Evolutionary conservation across 2,113 vertebrate genomes (phyloP).

Genomic region (Planiliza haematocheilus): DNA sequence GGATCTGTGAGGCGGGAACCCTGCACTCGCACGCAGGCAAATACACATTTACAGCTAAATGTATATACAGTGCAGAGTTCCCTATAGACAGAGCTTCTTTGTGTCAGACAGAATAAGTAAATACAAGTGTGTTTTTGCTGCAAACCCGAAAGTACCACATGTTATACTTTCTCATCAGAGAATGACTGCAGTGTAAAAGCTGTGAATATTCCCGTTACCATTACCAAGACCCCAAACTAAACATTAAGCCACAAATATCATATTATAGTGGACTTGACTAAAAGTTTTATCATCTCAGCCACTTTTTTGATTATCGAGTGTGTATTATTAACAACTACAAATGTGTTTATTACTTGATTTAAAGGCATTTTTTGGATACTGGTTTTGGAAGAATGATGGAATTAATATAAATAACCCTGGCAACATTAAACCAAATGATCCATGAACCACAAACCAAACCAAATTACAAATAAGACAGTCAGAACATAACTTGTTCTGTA

Average conservation of each 20-base stretch:
- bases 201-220: conserved; percentile 11
- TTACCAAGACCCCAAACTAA: conserved; percentile 5
- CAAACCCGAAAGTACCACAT: conserved; percentile 25
- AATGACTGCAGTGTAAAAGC: background rate
- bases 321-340: too few relatives aligned
- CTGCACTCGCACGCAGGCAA: conserved; percentile 30
- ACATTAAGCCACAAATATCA: background rate
- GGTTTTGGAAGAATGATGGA: too few relatives aligned
- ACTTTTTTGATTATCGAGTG: too few relatives aligned
- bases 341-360: too few relatives aligned
- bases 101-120: conserved; percentile 44
- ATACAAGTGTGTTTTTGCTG: background rate
- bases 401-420: too few relatives aligned
- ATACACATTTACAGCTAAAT: conserved; percentile 20
- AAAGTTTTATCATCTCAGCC: background rate
- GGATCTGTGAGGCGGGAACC: conserved; percentile 33
- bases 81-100: conserved; percentile 57
- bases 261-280: too few relatives aligned
- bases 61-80: conserved; percentile 58
- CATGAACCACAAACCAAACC: too few relatives aligned
- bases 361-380: too few relatives aligned
- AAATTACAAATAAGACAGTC: too few relatives aligned
- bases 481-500: too few relatives aligned
- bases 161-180: background rate
- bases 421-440: too few relatives aligned